Evolutionary conservation across 2,113 vertebrate species (phyloP).

Genomic region (Oreochromis spilurus): DNA sequence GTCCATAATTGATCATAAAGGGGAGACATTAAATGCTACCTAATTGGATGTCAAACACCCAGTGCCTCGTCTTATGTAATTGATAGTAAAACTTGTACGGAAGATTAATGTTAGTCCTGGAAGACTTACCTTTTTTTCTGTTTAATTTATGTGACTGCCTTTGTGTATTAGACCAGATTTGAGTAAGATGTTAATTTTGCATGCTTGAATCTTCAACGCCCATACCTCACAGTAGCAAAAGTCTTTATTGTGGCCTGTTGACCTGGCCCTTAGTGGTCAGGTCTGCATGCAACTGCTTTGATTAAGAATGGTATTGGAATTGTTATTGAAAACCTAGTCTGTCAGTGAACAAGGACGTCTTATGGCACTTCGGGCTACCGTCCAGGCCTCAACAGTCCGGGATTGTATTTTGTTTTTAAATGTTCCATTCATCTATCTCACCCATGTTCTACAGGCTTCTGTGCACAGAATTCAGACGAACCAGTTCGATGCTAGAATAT

Average conservation of each 20-base stretch:
- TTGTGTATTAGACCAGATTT: neutral
- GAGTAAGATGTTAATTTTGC: neutral
- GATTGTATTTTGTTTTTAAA: slow-evolving; percentile 75
- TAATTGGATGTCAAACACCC: neutral
- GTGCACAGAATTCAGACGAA: slow-evolving; percentile 64
- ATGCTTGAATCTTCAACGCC: neutral
- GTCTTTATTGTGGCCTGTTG: slow-evolving; percentile 13
- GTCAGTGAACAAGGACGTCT: slow-evolving; percentile 66
- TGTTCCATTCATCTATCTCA: slow-evolving; percentile 73
- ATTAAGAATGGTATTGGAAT: slow-evolving; percentile 59
- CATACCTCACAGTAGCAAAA: neutral
- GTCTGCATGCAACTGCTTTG: slow-evolving; percentile 51
- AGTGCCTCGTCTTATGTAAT: neutral
- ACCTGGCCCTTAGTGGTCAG: slow-evolving; percentile 49
- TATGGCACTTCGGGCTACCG: slow-evolving; percentile 63
- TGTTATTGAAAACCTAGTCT: slow-evolving; percentile 67
- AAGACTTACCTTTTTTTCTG: neutral
- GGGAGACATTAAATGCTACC: neutral
- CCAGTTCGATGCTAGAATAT: slow-evolving; percentile 62
- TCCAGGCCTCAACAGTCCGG: slow-evolving; percentile 68
- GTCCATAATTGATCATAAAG: neutral
- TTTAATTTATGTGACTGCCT: neutral
- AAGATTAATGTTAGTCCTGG: neutral
- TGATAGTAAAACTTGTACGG: neutral
- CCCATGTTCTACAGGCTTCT: slow-evolving; percentile 68